Base-by-base conservation (phyloP, 2,797 vertebrate genomes). In the Crax fasciolata region DNA sequence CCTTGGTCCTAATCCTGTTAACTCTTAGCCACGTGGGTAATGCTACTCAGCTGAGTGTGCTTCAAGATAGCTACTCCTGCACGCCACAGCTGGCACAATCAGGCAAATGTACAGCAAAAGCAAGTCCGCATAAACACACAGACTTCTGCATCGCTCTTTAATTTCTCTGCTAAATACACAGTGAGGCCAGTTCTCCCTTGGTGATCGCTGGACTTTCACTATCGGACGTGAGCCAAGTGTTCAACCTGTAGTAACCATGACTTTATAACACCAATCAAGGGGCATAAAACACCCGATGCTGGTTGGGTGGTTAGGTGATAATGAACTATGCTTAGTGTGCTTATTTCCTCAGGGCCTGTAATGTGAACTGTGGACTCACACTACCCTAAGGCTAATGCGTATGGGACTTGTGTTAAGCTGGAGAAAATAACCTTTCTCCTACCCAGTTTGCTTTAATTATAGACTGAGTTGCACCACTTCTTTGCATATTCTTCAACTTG, bases 271-370 rank as follows among this genome's bases (percentile, higher is more conserved):
- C 59, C 46, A 94, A 39, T 93, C 67, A 88, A 9, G 10, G 39
- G 30, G 61, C n/a, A 32, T 71, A 72, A 91, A 96, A 81, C 51
- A 89, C 85, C 67, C 63, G 84, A 62, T 90, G 82, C 78, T 3
- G 4, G 27, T 44, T 52, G 49, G 57, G 32, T 78, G 41, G 48
- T 61, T 84, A 4, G 2, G 58, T 70, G 67, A 61, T 91, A 88
- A 87, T 83, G 77, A 84, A 44, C 44, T 62, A 7, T 59, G 70
- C 35, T 89, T 77, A 61, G 65, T 67, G 75, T 90, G 80, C 88
- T 96, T 95, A 84, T 91, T 49, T 87, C 80, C 68, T 90, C 84
- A 94, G 92, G 89, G 93, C 65, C 78, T 85, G 32, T 52, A 84
- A 52, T 1, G 9, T 93, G 90, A 94, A 93, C 89, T 95, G 93